Conservation (phyloP, 2,888 invertebrate genomes). For the Agrotis ipsilon region DNA sequence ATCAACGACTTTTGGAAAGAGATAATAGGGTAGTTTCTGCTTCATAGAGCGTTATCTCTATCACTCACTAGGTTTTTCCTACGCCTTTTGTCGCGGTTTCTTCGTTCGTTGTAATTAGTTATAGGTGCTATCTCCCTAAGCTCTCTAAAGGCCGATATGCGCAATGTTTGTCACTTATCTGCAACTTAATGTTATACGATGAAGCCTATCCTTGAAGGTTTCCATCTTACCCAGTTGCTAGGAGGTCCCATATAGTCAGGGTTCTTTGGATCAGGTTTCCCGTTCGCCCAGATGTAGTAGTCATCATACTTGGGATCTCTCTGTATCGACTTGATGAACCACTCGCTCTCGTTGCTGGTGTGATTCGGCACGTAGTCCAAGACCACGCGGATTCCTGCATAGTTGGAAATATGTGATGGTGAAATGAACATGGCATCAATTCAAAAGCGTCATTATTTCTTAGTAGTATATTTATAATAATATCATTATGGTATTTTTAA, state of each 20-base stretch:
- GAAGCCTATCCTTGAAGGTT: neutral
- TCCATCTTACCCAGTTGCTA: conserved; percentile 93
- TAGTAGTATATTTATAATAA: no score
- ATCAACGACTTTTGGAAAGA: no score
- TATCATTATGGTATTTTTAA: no score
- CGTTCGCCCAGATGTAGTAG: conserved; percentile 93
- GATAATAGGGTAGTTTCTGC: no score
- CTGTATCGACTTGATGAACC: conserved; percentile 94
- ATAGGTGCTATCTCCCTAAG: no score
- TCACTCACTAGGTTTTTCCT: no score
- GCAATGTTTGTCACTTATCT: no score
- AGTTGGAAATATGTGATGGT: neutral
- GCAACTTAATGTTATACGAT: no score
- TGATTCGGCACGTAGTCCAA: conserved; percentile 94
- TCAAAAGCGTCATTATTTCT: neutral
- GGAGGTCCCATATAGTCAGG: conserved; percentile 86
- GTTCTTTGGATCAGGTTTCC: conserved; percentile 76
- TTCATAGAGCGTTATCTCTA: no score
- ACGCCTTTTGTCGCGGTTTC: no score
- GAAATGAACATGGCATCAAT: neutral
- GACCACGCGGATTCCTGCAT: conserved; percentile 88
- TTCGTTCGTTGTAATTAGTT: no score
- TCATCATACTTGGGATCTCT: conserved; percentile 91
- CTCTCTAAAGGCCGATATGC: no score
- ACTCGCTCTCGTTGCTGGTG: conserved; percentile 94